These are phyloP conservation scores for Globia sparganii DNA, from an alignment of 2,888 invertebrate genomes.

Conservation along the genomic window DNA sequence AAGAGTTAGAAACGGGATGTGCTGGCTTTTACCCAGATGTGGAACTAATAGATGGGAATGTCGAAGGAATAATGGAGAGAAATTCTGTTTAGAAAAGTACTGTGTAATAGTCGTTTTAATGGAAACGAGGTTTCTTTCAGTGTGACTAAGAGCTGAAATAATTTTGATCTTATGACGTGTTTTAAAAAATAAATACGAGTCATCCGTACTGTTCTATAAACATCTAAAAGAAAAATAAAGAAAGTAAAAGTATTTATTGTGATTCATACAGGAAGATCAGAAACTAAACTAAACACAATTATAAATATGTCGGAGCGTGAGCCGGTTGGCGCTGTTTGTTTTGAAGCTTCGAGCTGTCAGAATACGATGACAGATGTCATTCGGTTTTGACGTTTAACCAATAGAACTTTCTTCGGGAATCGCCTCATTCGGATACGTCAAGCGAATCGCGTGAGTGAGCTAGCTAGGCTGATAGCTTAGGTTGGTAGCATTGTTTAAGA, in stretches of 20 bases:
- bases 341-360: too few relatives aligned
- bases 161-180: not conserved
- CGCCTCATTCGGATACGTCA: too few relatives aligned
- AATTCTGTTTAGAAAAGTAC: not conserved
- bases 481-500: too few relatives aligned
- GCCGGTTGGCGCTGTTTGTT: too few relatives aligned
- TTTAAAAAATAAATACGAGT: not conserved
- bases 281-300: not conserved
- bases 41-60: conserved; percentile 51
- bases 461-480: too few relatives aligned
- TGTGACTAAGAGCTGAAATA: not conserved
- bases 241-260: not conserved
- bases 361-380: too few relatives aligned
- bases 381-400: too few relatives aligned
- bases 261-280: too few relatives aligned
- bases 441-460: too few relatives aligned
- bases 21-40: conserved; percentile 61
- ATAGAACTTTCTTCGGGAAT: too few relatives aligned
- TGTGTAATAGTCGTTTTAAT: not conserved
- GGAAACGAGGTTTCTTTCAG: not conserved
- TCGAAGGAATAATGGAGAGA: conserved; percentile 16
- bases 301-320: too few relatives aligned
- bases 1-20: conserved; percentile 71
- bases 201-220: not conserved
- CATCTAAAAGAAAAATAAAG: not conserved